Percentiles rank a stretch among this genome's conserved stretches.
Conservation (phyloP, 2,797 vertebrate genomes). For the Semotilus atromaculatus region DNA sequence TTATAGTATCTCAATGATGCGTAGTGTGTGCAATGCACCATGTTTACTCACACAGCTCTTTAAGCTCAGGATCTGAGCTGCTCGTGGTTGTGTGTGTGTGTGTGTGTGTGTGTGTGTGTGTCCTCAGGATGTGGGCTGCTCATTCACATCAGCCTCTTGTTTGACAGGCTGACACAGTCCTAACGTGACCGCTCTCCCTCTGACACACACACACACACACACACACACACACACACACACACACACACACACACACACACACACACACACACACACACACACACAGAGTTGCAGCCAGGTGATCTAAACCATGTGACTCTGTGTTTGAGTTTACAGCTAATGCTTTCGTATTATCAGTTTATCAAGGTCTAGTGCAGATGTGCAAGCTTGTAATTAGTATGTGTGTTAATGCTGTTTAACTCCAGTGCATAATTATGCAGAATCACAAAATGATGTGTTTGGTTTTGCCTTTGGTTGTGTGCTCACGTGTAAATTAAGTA, state of each 20-base stretch:
- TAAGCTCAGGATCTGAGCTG: conserved; percentile 7
- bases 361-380: background rate
- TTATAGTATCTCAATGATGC: conserved; percentile 1
- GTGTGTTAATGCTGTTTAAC: conserved; percentile 15
- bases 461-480: conserved; percentile 54
- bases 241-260: conserved; percentile 35
- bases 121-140: conserved; percentile 53
- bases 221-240: conserved; percentile 19
- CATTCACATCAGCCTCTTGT: conserved; percentile 60
- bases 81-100: conserved; percentile 18
- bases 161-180: conserved; percentile 34
- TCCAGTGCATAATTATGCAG: conserved; percentile 8
- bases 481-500: conserved; percentile 62
- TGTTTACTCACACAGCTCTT: conserved; percentile 23
- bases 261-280: conserved; percentile 13
- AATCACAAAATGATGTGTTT: conserved; percentile 29
- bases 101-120: conserved; percentile 19
- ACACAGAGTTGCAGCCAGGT: conserved; percentile 71
- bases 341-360: conserved; percentile 68
- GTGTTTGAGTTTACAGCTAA: conserved; percentile 43
- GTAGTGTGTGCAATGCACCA: background rate
- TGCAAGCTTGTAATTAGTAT: conserved; percentile 1
- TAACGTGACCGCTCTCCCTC: conserved; percentile 52
- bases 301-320: background rate
- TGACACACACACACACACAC: conserved; percentile 42